Base-by-base conservation (phyloP, 2,888 invertebrate genomes). In the Lysandra coridon region DNA sequence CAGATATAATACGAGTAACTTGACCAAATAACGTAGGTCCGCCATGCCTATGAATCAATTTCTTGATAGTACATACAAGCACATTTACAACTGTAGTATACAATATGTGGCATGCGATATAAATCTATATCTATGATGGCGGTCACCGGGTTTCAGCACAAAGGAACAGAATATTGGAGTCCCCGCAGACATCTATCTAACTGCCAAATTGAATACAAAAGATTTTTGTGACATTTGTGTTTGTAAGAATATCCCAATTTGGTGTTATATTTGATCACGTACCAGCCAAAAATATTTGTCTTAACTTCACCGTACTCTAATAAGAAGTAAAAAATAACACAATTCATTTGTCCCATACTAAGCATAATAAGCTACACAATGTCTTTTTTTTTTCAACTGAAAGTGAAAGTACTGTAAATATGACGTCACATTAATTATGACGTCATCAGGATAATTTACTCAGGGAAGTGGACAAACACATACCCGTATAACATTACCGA, bases 141-240 rank as follows among this genome's bases (percentile, higher is more conserved):
- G 69, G 69, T 33, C 33, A 69, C 69, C 1, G 69, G 33, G 33
- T 23, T 30, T 33, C 69, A 12, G 33, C 33, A 69, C 69, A 69
- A 69, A 33, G 33, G 33, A 5, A 69, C 4, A 33, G 33, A 30
- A 14, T 69, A 69, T 33, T 30, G 33, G 14, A 69, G 53, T 57
- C 53, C 33, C 23, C 30, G 7, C 10, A 69, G 69, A 69, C 33
- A 33, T 33, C 30, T 2, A 64, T 64, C 14, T 69, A 69, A 33
- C 69, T 69, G 69, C 14, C 33, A 69, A 33, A 69, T 69, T 14
- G 69, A 33, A 64, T 23, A 64, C 30, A 64, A 64, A 69, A 69
- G 69, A 69, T 33, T 69, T 62, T 69, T 69, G 69, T 69, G 14
- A 23, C 12, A 69, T 12, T 33, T 33, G 12, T 69, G 12, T 33